Conservation (phyloP, 1,140 invertebrate species). For the Drosophila setifemur region DNA sequence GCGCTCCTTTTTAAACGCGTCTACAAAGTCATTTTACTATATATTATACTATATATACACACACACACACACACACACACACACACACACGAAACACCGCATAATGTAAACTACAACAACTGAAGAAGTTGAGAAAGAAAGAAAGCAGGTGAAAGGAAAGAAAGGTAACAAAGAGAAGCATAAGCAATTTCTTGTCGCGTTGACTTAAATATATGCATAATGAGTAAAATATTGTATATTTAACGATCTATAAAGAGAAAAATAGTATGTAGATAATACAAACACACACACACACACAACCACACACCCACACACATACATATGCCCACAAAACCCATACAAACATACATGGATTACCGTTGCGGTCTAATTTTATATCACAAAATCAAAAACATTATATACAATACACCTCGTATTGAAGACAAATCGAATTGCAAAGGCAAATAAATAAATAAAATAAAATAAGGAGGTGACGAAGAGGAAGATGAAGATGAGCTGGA, state of each 20-base stretch:
- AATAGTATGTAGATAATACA: slow-evolving; percentile 44
- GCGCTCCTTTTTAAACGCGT: slow-evolving; percentile 38
- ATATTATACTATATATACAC: slow-evolving; percentile 1
- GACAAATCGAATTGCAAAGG: slow-evolving; percentile 41
- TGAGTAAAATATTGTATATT: slow-evolving; percentile 56
- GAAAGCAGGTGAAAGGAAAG: not conserved
- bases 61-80: slow-evolving; percentile 3
- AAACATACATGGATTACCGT: slow-evolving; percentile 33
- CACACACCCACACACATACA: slow-evolving; percentile 4
- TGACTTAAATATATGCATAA: slow-evolving; percentile 37
- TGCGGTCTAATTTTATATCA: slow-evolving; percentile 40
- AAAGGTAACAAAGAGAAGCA: not conserved
- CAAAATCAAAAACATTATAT: not conserved
- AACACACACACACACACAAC: slow-evolving; percentile 19
- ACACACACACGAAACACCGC: not conserved
- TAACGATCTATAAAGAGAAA: slow-evolving; percentile 56
- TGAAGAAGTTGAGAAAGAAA: too few species aligned
- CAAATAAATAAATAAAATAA: slow-evolving; percentile 33
- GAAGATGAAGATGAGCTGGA: slow-evolving; percentile 5
- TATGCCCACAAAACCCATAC: slow-evolving; percentile 13
- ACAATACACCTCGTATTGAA: slow-evolving; percentile 2
- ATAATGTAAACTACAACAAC: slow-evolving; percentile 16
- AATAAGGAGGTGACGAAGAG: not conserved
- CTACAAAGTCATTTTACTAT: slow-evolving; percentile 63
- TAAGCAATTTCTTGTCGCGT: slow-evolving; percentile 44